Conservation (phyloP, 1,140 invertebrate genomes). For the Brachionus plicatilis region DNA sequence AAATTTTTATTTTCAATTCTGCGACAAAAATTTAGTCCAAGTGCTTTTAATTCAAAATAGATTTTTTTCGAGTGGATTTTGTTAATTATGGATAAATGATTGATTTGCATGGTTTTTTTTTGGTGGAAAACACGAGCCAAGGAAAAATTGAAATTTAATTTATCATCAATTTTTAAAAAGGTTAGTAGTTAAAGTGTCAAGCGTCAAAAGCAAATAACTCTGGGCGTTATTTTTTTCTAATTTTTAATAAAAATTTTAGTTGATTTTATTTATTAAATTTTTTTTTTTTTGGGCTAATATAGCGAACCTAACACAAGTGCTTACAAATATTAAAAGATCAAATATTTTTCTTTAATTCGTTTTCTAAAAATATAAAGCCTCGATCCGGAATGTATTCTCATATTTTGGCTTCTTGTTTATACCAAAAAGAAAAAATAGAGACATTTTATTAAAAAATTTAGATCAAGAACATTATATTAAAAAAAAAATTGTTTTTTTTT, state of each 20-base stretch:
- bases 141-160: not conserved
- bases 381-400: no score
- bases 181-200: not conserved
- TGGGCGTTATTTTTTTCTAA: not conserved
- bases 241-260: not conserved
- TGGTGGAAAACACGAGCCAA: not conserved
- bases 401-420: not conserved
- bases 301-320: not conserved
- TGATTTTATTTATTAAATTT: not conserved
- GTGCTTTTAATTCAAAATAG: not conserved
- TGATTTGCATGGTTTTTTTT: not conserved
- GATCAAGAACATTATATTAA: no score
- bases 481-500: no score
- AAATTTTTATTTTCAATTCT: not conserved
- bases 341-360: not conserved
- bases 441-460: not conserved
- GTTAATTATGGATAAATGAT: not conserved
- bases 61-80: not conserved
- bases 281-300: not conserved
- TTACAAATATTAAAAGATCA: not conserved
- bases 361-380: no score
- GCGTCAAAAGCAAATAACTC: not conserved
- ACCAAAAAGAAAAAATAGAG: not conserved
- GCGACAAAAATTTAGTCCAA: not conserved
- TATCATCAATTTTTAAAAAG: not conserved